Evolutionary conservation across 2,797 vertebrate species (phyloP).

Genomic region (Lepilemur septentrionalis): DNA sequence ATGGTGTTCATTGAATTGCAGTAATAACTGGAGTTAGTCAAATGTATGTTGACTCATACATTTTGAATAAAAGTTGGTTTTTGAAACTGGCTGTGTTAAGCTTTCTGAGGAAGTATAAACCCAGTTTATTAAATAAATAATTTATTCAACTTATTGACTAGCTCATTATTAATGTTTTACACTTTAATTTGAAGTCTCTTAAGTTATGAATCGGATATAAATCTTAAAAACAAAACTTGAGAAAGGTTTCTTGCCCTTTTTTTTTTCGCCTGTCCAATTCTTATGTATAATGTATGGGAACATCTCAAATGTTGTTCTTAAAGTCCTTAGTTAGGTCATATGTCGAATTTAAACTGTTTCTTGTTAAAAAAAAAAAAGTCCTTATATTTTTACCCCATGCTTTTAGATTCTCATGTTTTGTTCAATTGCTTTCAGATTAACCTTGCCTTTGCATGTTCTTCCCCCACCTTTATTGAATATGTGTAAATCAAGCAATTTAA

Average conservation of each 20-base stretch:
- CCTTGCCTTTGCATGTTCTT: not conserved
- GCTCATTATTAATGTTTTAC: slow-evolving; percentile 8
- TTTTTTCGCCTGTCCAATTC: not conserved
- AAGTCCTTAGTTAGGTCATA: slow-evolving; percentile 7
- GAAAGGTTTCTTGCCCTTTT: not conserved
- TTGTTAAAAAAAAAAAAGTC: not conserved
- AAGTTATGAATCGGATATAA: not conserved
- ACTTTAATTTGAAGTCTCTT: not conserved
- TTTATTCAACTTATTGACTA: slow-evolving; percentile 15
- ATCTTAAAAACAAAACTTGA: slow-evolving; percentile 26
- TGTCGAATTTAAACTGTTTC: slow-evolving; percentile 42
- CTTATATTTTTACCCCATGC: not conserved
- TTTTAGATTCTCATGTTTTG: not conserved
- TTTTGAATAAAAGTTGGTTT: slow-evolving; percentile 44
- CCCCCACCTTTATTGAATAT: not conserved
- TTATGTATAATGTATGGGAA: slow-evolving; percentile 2
- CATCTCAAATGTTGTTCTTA: slow-evolving; percentile 21
- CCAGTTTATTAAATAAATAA: not conserved
- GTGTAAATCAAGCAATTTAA: slow-evolving; percentile 32
- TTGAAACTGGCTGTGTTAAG: not conserved
- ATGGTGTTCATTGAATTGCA: not conserved
- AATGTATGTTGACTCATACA: not conserved
- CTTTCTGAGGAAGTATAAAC: slow-evolving; percentile 25
- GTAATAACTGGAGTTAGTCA: not conserved
- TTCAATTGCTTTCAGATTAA: not conserved